phyloP scores from a whole-genome alignment of 1,140 invertebrate species.

The Chelonus insularis region DNA sequence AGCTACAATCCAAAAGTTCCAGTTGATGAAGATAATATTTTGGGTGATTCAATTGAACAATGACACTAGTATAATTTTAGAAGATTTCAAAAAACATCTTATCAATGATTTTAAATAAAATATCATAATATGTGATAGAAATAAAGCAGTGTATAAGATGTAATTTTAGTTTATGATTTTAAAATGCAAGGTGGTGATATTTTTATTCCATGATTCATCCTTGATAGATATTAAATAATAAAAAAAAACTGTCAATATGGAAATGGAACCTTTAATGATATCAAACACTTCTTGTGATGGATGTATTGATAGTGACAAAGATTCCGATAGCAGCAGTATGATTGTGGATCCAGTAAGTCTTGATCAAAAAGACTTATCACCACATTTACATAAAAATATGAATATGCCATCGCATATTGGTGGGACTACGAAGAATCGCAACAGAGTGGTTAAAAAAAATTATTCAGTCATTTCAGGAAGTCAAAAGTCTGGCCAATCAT shows the following conservation, averaged over 20 bases:
- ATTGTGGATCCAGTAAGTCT: constrained; percentile 57
- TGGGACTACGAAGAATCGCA: constrained; percentile 13
- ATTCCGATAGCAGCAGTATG: constrained; percentile 57
- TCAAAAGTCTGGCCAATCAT: constrained; percentile 31
- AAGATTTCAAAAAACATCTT: no score
- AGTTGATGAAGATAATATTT: no score
- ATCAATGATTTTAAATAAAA: no score
- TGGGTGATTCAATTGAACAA: no score
- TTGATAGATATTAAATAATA: no score
- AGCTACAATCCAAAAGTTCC: no score
- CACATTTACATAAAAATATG: constrained; percentile 19
- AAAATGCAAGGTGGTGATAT: no score
- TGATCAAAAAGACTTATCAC: constrained; percentile 51
- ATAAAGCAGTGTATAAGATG: no score
- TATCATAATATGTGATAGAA: no score
- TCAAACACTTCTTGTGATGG: constrained; percentile 53
- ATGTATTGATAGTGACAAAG: constrained; percentile 53
- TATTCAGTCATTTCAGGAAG: constrained; percentile 46
- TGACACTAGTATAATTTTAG: no score
- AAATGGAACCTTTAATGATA: constrained; percentile 41
- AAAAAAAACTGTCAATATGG: constrained; percentile 15
- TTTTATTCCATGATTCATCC: no score
- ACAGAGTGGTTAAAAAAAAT: constrained; percentile 41
- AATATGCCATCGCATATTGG: constrained; percentile 15
- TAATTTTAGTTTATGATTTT: no score